Evolutionary conservation across 2,113 vertebrate species (phyloP).

Genomic region (Elachura formosa): DNA sequence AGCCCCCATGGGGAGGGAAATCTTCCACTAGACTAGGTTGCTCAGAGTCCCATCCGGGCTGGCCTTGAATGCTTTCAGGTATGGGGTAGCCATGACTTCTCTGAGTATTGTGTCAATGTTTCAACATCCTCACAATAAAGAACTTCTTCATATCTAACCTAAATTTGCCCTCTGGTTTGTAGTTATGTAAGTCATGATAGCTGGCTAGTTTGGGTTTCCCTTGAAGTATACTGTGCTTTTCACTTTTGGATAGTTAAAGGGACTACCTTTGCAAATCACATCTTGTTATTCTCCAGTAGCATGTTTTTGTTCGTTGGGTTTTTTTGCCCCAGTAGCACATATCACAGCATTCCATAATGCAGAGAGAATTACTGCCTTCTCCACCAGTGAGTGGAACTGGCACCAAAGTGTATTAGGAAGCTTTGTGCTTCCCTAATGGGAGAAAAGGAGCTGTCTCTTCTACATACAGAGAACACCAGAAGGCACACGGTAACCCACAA

Average conservation of each 20-base stretch:
- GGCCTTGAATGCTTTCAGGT: background rate
- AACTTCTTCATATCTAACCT: background rate
- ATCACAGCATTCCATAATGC: background rate
- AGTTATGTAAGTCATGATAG: background rate
- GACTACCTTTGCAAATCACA: background rate
- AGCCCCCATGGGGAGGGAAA: background rate
- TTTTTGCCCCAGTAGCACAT: background rate
- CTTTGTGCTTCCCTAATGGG: background rate
- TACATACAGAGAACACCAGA: background rate
- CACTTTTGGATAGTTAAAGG: background rate
- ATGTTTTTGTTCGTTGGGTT: background rate
- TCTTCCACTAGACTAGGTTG: background rate
- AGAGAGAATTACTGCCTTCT: background rate
- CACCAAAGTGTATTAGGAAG: background rate
- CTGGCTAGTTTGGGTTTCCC: background rate
- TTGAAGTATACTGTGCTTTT: background rate
- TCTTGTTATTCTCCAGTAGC: background rate
- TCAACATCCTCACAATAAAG: background rate
- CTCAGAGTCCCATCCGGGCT: background rate
- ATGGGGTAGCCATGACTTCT: background rate
- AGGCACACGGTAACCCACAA: rapidly evolving
- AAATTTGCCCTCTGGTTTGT: background rate
- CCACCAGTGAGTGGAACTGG: background rate
- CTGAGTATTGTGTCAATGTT: background rate
- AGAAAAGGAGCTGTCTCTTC: background rate